Evolutionary conservation across 2,888 invertebrate species (phyloP).

Genomic region (Resseliella maxima): DNA sequence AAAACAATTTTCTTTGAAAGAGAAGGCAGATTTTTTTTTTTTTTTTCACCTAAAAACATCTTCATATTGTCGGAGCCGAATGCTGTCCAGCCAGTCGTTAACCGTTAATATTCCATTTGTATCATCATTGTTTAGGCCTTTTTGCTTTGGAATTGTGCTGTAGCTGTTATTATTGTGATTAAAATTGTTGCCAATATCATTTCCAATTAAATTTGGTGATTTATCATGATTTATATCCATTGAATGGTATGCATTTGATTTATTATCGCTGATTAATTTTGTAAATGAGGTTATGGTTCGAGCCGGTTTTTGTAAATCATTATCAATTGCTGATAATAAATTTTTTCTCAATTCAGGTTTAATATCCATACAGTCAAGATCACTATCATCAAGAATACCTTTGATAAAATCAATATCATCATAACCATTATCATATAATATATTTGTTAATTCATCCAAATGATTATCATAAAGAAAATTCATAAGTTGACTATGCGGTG

Average conservation of each 20-base stretch:
- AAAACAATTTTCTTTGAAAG: neutral
- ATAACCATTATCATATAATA: conserved; percentile 86
- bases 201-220: neutral
- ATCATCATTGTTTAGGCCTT: neutral
- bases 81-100: conserved; percentile 82
- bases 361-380: neutral
- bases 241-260: neutral
- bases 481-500: neutral
- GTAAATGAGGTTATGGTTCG: conserved; percentile 9
- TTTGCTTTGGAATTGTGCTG: conserved; percentile 20
- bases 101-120: conserved; percentile 71
- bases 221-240: neutral
- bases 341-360: neutral
- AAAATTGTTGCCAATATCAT: conserved; percentile 18
- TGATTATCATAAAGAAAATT: conserved; percentile 65
- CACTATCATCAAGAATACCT: conserved; percentile 67
- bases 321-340: conserved; percentile 1
- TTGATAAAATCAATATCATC: conserved; percentile 94
- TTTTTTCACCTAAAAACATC: conserved; percentile 65
- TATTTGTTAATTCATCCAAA: conserved; percentile 84
- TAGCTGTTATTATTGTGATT: conserved; percentile 29
- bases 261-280: neutral
- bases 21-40: neutral
- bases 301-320: conserved; percentile 1
- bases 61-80: conserved; percentile 81